Evolutionary conservation across 2,797 vertebrate species (phyloP).

Genomic region (Iguana delicatissima): DNA sequence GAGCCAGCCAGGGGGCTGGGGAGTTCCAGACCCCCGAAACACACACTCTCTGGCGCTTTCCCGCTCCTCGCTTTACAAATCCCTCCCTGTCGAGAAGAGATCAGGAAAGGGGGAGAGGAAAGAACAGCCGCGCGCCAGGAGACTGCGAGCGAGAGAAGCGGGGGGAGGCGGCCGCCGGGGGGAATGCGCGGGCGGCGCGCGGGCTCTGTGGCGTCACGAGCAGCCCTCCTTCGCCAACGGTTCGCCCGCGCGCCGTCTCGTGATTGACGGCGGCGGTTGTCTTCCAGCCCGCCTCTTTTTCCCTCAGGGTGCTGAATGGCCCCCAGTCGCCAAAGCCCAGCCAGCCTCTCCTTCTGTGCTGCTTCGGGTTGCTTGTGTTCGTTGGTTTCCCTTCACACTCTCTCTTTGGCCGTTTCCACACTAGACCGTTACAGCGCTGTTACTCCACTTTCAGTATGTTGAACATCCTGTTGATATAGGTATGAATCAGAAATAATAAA

Average conservation of each 20-base stretch:
- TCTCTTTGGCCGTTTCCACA: no score
- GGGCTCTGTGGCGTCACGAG: conserved; percentile 3
- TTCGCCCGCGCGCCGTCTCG: background rate
- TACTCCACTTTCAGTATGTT: no score
- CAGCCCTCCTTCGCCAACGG: background rate
- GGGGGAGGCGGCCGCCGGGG: rapidly evolving
- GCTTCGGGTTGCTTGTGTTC: no score
- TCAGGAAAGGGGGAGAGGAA: no score
- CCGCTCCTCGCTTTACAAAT: background rate
- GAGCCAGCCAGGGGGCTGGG: background rate
- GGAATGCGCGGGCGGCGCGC: background rate
- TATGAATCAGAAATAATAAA: no score
- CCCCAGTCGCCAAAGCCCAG: rapidly evolving
- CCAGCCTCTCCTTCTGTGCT: background rate
- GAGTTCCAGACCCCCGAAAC: background rate
- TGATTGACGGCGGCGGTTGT: no score
- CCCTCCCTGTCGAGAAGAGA: background rate
- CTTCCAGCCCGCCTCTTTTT: background rate
- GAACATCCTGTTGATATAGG: no score
- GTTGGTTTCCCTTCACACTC: no score
- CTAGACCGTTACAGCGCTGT: no score
- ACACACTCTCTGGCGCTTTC: no score
- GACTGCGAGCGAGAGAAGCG: no score
- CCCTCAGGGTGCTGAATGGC: background rate
- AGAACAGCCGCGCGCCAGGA: no score